Conservation (phyloP, 2,888 invertebrate species). For the Aspidiotus rigidus region DNA sequence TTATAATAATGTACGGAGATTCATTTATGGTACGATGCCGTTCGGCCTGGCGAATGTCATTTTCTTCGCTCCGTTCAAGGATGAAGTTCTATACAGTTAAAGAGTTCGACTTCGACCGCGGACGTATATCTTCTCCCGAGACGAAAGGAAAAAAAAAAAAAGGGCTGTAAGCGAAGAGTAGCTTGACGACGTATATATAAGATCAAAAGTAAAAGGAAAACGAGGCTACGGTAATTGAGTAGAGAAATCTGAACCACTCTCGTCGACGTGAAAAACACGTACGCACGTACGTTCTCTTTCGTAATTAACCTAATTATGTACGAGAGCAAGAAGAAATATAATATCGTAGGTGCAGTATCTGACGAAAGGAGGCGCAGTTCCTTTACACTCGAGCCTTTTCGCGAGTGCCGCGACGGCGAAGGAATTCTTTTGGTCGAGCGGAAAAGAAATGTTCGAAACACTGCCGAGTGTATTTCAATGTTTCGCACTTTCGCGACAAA, state of each 20-base stretch:
- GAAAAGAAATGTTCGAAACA: too few species aligned
- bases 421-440: too few species aligned
- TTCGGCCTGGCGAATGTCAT: too few species aligned
- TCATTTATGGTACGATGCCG: too few species aligned
- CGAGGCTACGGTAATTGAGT: background rate
- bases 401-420: background rate
- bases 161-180: background rate
- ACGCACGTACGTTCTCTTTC: background rate
- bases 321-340: too few species aligned
- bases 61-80: too few species aligned
- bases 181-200: background rate
- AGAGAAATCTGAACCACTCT: background rate
- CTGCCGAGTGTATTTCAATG: constrained; percentile 1
- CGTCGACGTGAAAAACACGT: background rate
- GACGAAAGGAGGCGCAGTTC: too few species aligned
- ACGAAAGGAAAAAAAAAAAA: background rate
- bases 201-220: background rate
- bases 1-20: too few species aligned
- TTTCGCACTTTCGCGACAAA: constrained; percentile 2
- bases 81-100: too few species aligned
- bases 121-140: too few species aligned
- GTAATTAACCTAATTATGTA: background rate
- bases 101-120: too few species aligned
- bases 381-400: background rate
- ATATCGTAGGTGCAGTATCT: too few species aligned